Base-by-base conservation (phyloP, 1,140 invertebrate species). In the Cardiocondyla obscurior region DNA sequence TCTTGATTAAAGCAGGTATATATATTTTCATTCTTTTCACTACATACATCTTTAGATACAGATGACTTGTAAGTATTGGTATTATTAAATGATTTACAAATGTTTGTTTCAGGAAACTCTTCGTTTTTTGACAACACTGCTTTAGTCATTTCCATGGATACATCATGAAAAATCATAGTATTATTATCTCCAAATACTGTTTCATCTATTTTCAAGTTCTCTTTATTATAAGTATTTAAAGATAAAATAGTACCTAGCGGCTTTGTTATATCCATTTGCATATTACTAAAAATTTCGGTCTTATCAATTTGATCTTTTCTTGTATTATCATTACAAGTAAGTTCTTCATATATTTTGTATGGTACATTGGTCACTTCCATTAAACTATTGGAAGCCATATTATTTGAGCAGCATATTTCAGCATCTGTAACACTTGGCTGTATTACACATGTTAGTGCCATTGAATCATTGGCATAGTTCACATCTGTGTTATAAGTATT, bases 121-220 rank as follows among this genome's bases (percentile, higher is more conserved):
- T 33, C 16, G n/a, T 25, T 60, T 46, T 1, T 69, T 51, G 8
- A 46, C 5, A 49, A 62, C 36, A 86, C n/a, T 64, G 14, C 0
- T 30, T 85, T 25, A 44, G 84, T 85, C 12, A 84, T 82, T 83
- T 90, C 87, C 74, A 86, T 84, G 10, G 82, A 84, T 46, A 28
- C 1, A 53, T 86, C 36, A 57, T 62, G 7, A 28, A 83, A 53
- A 14, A 42, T 8, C 33, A n/a, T 19, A 33, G 53, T 69, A 39
- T 2, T 74, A n/a, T 65, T n/a, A 65, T 73, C 8, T 36, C 3
- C 1, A 7, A 12, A 60, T 28, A 6, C 44, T 28, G 25, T 6
- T 33, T 7, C 14, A 8, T 65, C 3, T 1, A 46, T 14, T 62
- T 12, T 73, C 12, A 83, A 10, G 51, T 42, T 60, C 16, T 55